Conservation (phyloP, 2,113 vertebrate genomes). For the Oncorhynchus clarkii region DNA sequence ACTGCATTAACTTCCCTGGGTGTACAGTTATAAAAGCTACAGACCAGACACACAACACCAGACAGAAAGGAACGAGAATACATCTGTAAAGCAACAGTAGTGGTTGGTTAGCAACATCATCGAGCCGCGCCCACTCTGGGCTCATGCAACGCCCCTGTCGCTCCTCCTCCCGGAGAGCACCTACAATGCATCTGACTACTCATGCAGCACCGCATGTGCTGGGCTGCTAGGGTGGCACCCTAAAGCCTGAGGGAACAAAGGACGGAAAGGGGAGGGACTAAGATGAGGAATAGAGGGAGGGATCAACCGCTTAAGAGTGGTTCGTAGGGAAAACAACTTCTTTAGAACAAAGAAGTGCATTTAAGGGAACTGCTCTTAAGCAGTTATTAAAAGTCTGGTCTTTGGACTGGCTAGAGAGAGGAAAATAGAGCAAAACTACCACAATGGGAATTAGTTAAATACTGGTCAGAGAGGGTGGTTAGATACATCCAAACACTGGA, state of each 20-base stretch:
- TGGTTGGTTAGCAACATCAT: slow-evolving; percentile 46
- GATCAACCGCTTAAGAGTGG: not conserved
- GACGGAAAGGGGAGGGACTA: slow-evolving; percentile 31
- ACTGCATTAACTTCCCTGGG: not conserved
- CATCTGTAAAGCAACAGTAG: slow-evolving; percentile 46
- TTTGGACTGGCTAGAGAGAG: not conserved
- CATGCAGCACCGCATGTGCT: slow-evolving; percentile 97
- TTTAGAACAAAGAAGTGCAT: slow-evolving; percentile 41
- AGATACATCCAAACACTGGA: not conserved
- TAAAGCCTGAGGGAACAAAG: slow-evolving; percentile 69
- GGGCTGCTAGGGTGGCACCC: slow-evolving; percentile 81
- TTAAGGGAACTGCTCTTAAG: slow-evolving; percentile 62
- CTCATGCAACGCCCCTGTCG: slow-evolving; percentile 82
- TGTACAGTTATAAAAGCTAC: slow-evolving; percentile 20
- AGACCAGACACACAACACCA: slow-evolving; percentile 40
- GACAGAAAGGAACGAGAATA: slow-evolving; percentile 33
- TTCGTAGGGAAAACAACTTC: slow-evolving; percentile 61
- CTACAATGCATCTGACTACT: slow-evolving; percentile 82
- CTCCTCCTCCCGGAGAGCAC: slow-evolving; percentile 74
- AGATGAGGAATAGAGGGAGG: not conserved
- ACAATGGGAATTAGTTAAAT: too few relatives aligned
- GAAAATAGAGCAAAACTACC: not conserved
- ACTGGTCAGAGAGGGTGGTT: not conserved
- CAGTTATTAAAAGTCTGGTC: slow-evolving; percentile 46
- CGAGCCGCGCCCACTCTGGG: slow-evolving; percentile 68